Evolutionary conservation across 2,888 invertebrate genomes (phyloP).

Genomic region (Acholoe squamosa): DNA sequence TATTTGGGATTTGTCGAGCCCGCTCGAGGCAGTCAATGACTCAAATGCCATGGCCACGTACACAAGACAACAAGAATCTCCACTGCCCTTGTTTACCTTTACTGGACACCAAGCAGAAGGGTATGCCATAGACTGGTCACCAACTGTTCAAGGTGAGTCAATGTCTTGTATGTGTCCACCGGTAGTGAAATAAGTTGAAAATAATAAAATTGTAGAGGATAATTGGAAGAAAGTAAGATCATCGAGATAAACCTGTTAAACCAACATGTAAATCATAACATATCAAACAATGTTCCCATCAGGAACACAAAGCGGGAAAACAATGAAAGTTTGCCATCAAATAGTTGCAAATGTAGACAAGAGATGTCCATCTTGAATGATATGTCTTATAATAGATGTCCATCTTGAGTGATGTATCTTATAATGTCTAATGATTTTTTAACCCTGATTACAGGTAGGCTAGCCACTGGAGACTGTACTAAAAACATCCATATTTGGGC

Average conservation of each 20-base stretch:
- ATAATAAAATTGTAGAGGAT: too few relatives aligned
- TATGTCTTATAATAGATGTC: too few relatives aligned
- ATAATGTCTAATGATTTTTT: too few relatives aligned
- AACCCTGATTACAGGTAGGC: constrained; percentile 85
- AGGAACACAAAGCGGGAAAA: too few relatives aligned
- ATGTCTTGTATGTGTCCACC: not conserved
- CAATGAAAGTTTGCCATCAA: too few relatives aligned
- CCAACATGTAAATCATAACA: too few relatives aligned
- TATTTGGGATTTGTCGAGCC: constrained; percentile 94
- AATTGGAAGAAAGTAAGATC: too few relatives aligned
- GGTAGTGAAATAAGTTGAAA: not conserved
- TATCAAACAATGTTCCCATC: too few relatives aligned
- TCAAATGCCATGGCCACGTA: constrained; percentile 77
- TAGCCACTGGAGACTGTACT: constrained; percentile 96
- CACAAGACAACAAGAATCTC: constrained; percentile 82
- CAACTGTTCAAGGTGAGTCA: constrained; percentile 87
- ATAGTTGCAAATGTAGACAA: too few relatives aligned
- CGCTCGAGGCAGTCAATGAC: constrained; percentile 92
- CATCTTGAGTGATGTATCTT: too few relatives aligned
- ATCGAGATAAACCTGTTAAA: too few relatives aligned
- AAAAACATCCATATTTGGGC: constrained; percentile 97
- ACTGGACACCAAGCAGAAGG: constrained; percentile 96
- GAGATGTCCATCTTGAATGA: too few relatives aligned
- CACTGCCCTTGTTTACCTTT: constrained; percentile 92
- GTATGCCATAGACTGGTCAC: constrained; percentile 97